Evolutionary conservation across 2,888 invertebrate species (phyloP), one percentile per base, ranked within the genome.

Genomic region (Pelosia muscerda): DNA sequence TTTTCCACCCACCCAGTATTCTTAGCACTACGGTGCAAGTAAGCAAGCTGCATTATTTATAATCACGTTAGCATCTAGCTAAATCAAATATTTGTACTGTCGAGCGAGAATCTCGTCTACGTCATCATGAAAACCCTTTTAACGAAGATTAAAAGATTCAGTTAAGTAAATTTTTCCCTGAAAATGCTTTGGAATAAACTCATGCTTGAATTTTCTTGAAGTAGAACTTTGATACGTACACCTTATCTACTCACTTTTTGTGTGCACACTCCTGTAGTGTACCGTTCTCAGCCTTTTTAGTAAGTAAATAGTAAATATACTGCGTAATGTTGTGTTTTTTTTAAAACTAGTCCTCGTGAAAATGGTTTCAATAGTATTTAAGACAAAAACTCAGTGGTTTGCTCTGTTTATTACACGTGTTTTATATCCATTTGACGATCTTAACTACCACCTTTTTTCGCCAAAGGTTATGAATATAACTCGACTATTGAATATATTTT

Each of bases 101-200:
- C 49, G n/a, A 19, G 42, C 19, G 42, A 49, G n/a, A 9, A n/a
- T 49, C 19, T 19, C 19, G 19, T 49, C 49, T 1, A n/a, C 49
- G n/a, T 49, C n/a, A n/a, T 49, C 49, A 49, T 49, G 49, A 49
- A 49, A 49, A 49, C n/a, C 49, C 49, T 49, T 49, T 49, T 49
- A 49, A n/a, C 49, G 49, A n/a, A 19, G 49, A 49, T 49, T 49
- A 49, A 49, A 49, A 49, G 49, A 49, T 49, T 49, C n/a, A n/a
- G 19, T 49, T 49, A 6, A 49, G 49, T 49, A 49, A 49, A 49
- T 55, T 25, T 25, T 55, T 55, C 8, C 70, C 31, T 19, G 49
- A 49, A 49, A 49, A 49, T 49, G 19, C 42, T 42, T 42, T 42
- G 19, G 9, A 49, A n/a, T 49, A n/a, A 8, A 49, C 49, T 49